These are phyloP conservation scores for Colistium nudipinnis DNA, from an alignment of 2,113 vertebrate genomes.

Conservation along the genomic window DNA sequence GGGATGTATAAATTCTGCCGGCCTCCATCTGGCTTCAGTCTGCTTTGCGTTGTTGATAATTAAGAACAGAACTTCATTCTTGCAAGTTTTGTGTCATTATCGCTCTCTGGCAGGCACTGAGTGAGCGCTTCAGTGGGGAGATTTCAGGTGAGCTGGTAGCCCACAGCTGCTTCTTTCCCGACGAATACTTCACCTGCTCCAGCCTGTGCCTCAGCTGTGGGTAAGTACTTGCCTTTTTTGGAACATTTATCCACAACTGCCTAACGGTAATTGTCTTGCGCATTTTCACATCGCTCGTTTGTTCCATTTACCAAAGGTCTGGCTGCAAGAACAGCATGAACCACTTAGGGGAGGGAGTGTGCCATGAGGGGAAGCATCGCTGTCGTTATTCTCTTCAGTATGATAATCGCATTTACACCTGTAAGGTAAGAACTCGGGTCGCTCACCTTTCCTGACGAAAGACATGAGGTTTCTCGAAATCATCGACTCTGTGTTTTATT, in stretches of 20 bases:
- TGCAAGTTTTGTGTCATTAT: background rate
- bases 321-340: slow-evolving; percentile 99
- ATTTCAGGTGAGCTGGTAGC: slow-evolving; percentile 93
- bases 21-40: slow-evolving; percentile 33
- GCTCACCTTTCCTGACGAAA: background rate
- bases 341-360: slow-evolving; percentile 90
- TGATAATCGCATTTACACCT: slow-evolving; percentile 97
- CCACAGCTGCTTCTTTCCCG: slow-evolving; percentile 97
- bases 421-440: slow-evolving; percentile 88
- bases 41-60: slow-evolving; percentile 22
- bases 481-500: background rate
- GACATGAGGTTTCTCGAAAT: background rate
- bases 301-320: slow-evolving; percentile 76
- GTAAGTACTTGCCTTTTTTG: slow-evolving; percentile 80
- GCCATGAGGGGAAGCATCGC: slow-evolving; percentile 91
- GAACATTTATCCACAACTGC: background rate
- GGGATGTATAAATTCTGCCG: slow-evolving; percentile 19
- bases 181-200: slow-evolving; percentile 99
- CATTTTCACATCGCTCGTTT: background rate
- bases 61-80: background rate
- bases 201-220: slow-evolving; percentile 95
- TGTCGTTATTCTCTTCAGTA: slow-evolving; percentile 95
- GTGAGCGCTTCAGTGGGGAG: slow-evolving; percentile 96
- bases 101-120: slow-evolving; percentile 85
- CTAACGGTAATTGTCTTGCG: background rate